Evolutionary conservation across 2,797 vertebrate species (phyloP).

Genomic region (Epinephelus coioides): DNA sequence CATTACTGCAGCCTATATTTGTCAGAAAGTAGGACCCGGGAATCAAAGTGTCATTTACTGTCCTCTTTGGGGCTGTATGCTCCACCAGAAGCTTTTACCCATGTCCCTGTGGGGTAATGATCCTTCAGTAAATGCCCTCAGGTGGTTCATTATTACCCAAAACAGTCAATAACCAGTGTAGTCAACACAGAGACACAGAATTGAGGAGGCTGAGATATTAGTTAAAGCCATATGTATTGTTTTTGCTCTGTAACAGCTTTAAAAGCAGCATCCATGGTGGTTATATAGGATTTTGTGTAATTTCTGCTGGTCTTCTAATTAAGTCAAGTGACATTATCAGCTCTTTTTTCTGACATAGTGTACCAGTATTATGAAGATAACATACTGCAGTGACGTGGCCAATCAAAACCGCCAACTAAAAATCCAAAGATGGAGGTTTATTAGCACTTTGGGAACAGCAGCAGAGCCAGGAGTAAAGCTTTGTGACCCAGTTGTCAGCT

Average conservation of each 20-base stretch:
- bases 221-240: not conserved
- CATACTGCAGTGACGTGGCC: not conserved
- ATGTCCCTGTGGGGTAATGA: conserved; percentile 22
- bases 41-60: not conserved
- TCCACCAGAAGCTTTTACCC: conserved; percentile 1
- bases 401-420: not conserved
- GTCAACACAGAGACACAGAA: conserved; percentile 7
- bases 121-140: conserved; percentile 18
- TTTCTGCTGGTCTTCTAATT: conserved; percentile 3
- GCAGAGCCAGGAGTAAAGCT: conserved; percentile 35
- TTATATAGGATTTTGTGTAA: not conserved
- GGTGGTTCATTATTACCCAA: conserved; percentile 15
- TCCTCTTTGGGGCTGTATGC: conserved; percentile 13
- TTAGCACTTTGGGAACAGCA: conserved; percentile 34
- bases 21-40: conserved; percentile 41
- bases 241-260: conserved; percentile 5
- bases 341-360: not conserved
- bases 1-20: conserved; percentile 26
- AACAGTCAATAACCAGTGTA: conserved; percentile 22
- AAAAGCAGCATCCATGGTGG: not conserved
- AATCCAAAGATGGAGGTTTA: conserved; percentile 15
- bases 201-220: conserved; percentile 6
- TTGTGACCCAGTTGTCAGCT: conserved; percentile 45
- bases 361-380: not conserved
- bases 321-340: conserved; percentile 13